Evolutionary conservation across 2,797 vertebrate species (phyloP), one percentile per base, ranked within the genome.

Genomic region (Gymnocypris eckloni): DNA sequence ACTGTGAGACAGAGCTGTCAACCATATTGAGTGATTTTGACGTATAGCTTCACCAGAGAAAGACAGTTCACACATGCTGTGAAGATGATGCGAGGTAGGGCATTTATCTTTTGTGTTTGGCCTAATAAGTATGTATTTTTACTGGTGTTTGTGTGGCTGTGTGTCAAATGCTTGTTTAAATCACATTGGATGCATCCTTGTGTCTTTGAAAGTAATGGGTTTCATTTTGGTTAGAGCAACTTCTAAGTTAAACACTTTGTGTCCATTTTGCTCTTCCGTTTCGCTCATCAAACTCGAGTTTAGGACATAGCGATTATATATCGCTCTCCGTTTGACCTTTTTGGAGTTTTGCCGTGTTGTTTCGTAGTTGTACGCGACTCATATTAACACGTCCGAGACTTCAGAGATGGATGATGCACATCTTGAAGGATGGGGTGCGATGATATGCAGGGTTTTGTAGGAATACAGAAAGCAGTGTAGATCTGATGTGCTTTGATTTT

Each of bases 11-110:
- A 66, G 70, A 72, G 54, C 52, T 79, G 78, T 73, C 45, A 73
- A 41, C 37, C 43, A 79, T 84, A 89, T 84, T 90, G 64, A 69
- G 56, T 54, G 69, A 84, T 83, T 80, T 71, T 71, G 84, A 79
- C 50, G 50, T 52, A 64, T 54, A 85, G 39, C 73, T 82, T 76
- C 69, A 13, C 33, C 28, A 76, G 86, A 73, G 79, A 88, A 70
- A 83, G 87, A 83, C 78, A 81, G 81, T 86, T 88, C 77, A 86
- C 66, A 59, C 78, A 43, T 81, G 66, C 85, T 86, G 92, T 92
- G 93, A 95, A 92, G 93, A 96, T 94, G 93, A 95, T 94, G 94
- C 93, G 95, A 96, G 95, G 95, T 96, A 96, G 93, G 95, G 95
- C 90, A 92, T 86, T 92, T 88, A 20, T 86, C 72, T 81, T 52